A percentile compares a stretch with the other conserved stretches of the same genome.
Conservation (phyloP, 2,888 invertebrate species). For the Trichacis sp. region DNA sequence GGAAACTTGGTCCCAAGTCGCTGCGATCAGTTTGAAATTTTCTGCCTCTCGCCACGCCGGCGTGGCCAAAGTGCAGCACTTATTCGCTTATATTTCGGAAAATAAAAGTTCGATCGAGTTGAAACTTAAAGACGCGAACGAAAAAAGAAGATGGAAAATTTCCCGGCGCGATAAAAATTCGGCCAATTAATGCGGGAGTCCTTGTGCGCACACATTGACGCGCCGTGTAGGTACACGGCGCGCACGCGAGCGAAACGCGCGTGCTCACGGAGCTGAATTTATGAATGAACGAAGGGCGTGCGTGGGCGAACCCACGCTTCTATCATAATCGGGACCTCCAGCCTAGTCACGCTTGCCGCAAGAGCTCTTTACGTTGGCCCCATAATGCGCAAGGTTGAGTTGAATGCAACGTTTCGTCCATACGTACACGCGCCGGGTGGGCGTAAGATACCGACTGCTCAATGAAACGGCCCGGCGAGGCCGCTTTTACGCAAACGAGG, state of each 20-base stretch:
- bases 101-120: too few species aligned
- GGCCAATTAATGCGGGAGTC: too few species aligned
- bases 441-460: slow-evolving; percentile 38
- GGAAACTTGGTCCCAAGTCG: too few species aligned
- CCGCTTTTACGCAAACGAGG: too few species aligned
- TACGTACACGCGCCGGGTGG: slow-evolving; percentile 37
- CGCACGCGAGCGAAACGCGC: slow-evolving; percentile 28
- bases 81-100: too few species aligned
- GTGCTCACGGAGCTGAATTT: slow-evolving; percentile 53
- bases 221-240: background rate
- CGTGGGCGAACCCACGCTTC: slow-evolving; percentile 64
- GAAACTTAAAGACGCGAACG: too few species aligned
- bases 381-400: slow-evolving; percentile 55
- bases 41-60: too few species aligned
- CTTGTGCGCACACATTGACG: too few species aligned
- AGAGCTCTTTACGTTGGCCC: slow-evolving; percentile 52
- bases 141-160: too few species aligned
- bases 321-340: slow-evolving; percentile 66
- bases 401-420: slow-evolving; percentile 35
- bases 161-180: too few species aligned
- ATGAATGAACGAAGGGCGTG: slow-evolving; percentile 55
- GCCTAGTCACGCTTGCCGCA: slow-evolving; percentile 62
- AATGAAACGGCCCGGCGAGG: slow-evolving; percentile 29
- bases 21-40: too few species aligned
- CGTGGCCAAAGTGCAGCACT: too few species aligned